Percentiles rank a stretch among this genome's conserved stretches.
Conservation (phyloP, 2,113 vertebrate genomes). For the Colaptes auratus region DNA sequence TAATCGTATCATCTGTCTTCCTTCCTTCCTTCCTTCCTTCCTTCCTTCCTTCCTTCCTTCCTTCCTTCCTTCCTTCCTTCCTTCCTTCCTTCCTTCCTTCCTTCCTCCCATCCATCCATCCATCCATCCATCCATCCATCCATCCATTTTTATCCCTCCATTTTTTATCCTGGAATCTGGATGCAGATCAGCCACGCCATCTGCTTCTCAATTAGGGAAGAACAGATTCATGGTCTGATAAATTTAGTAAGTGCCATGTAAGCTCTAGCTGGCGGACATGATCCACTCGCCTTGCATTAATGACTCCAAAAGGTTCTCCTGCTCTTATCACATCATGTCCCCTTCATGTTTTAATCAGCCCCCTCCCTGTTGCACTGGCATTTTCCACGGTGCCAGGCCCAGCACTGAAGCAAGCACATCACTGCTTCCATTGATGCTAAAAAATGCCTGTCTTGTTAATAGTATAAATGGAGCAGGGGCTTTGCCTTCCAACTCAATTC, state of each 20-base stretch:
- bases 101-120: neutral
- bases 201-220: constrained; percentile 31
- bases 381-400: neutral
- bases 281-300: neutral
- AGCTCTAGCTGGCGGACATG: neutral
- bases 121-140: neutral
- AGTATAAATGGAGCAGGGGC: constrained; percentile 32
- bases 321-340: constrained; percentile 41
- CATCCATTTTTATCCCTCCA: neutral
- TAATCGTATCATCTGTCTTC: neutral
- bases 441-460: constrained; percentile 51
- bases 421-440: neutral
- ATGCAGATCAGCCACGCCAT: constrained; percentile 9
- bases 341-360: constrained; percentile 18
- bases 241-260: neutral
- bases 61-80: neutral
- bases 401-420: neutral
- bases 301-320: constrained; percentile 17
- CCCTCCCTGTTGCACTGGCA: neutral
- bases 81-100: neutral
- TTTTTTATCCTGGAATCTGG: neutral
- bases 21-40: neutral
- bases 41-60: neutral
- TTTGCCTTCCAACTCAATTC: constrained; percentile 52
- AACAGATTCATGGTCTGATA: constrained; percentile 37